Percentiles rank a stretch among this genome's conserved stretches.
Conservation (phyloP, 1,140 invertebrate genomes). For the Eumaeus atala region DNA sequence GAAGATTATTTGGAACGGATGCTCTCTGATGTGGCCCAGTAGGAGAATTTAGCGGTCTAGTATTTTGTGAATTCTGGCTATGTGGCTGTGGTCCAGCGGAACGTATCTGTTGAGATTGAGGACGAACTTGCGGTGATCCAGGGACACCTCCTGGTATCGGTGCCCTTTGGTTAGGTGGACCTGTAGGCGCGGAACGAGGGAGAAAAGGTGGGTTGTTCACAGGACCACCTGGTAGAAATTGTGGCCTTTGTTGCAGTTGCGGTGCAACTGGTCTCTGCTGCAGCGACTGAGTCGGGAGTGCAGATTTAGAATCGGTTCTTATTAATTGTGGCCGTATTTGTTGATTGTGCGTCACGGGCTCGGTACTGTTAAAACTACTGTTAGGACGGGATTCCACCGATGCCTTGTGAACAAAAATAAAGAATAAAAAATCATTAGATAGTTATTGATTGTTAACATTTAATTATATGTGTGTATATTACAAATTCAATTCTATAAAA, state of each 20-base stretch:
- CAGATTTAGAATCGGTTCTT: slow-evolving; percentile 66
- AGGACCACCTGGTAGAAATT: slow-evolving; percentile 64
- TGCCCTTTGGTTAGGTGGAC: slow-evolving; percentile 35
- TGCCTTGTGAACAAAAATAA: slow-evolving; percentile 44
- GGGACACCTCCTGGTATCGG: slow-evolving; percentile 35
- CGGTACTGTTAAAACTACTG: slow-evolving; percentile 34
- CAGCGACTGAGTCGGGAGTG: slow-evolving; percentile 38
- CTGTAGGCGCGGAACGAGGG: slow-evolving; percentile 38
- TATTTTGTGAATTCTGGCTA: slow-evolving; percentile 46
- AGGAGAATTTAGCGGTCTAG: slow-evolving; percentile 42
- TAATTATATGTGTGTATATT: background rate
- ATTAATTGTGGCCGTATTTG: slow-evolving; percentile 51
- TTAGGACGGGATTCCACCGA: slow-evolving; percentile 45
- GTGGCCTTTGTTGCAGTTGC: slow-evolving; percentile 53
- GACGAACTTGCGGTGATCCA: slow-evolving; percentile 41
- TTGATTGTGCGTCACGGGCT: slow-evolving; percentile 28
- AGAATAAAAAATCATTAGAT: background rate
- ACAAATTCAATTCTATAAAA: background rate
- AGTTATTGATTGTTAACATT: background rate
- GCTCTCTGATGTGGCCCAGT: slow-evolving; percentile 41
- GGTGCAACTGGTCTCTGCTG: slow-evolving; percentile 39
- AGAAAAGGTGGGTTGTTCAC: slow-evolving; percentile 45
- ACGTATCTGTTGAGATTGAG: slow-evolving; percentile 39
- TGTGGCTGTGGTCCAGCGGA: slow-evolving; percentile 48
- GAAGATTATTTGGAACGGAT: slow-evolving; percentile 57